Conservation (phyloP, 2,113 vertebrate genomes). For the Gambusia affinis region DNA sequence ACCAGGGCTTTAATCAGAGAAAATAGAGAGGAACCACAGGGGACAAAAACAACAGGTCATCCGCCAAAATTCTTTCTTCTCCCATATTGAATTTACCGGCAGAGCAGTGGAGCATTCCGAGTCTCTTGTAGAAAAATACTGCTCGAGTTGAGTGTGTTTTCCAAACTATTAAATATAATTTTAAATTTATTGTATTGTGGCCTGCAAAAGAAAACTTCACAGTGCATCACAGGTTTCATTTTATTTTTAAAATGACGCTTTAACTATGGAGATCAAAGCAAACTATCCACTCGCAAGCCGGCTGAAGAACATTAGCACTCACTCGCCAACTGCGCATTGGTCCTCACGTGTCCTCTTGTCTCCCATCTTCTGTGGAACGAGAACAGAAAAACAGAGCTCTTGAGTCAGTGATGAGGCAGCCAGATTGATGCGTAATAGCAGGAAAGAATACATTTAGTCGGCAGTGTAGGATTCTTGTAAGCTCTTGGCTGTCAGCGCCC, state of each 20-base stretch:
- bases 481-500: slow-evolving; percentile 10
- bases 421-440: slow-evolving; percentile 7
- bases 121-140: slow-evolving; percentile 4
- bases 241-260: neutral
- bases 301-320: slow-evolving; percentile 5
- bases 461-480: slow-evolving; percentile 33
- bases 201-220: neutral
- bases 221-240: too few species aligned
- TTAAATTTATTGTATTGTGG: neutral
- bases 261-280: neutral
- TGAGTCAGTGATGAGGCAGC: slow-evolving; percentile 25
- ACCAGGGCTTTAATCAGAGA: slow-evolving; percentile 56
- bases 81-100: slow-evolving; percentile 34
- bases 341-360: slow-evolving; percentile 18
- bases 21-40: slow-evolving; percentile 50
- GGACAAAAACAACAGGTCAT: slow-evolving; percentile 51
- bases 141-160: too few species aligned
- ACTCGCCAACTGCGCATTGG: slow-evolving; percentile 10
- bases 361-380: neutral
- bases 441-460: slow-evolving; percentile 34
- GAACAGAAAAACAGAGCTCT: slow-evolving; percentile 40
- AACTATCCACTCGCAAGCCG: too few species aligned
- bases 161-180: too few species aligned
- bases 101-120: slow-evolving; percentile 5
- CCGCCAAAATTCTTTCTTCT: slow-evolving; percentile 34